Evolutionary conservation across 1,140 invertebrate genomes (phyloP), one percentile per base, ranked within the genome.

Genomic region (Sminthurides bifidus): DNA sequence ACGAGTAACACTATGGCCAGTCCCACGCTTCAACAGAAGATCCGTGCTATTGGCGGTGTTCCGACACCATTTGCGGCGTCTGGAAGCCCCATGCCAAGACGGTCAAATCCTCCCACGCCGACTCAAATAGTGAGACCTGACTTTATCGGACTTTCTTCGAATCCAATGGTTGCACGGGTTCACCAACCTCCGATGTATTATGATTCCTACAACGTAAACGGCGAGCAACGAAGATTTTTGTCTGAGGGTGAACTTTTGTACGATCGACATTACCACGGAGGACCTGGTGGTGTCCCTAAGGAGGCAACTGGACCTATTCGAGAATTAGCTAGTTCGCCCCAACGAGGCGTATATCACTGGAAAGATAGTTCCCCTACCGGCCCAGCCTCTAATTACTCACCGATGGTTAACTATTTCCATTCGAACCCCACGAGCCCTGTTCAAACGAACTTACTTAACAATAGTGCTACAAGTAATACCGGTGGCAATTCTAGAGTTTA

Each of bases 71-170:
- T 91, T 27, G 82, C 86, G 19, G 79, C 88, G 75, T 85, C 80
- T 82, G 6, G 8, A 21, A 54, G 83, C 87, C 65, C 75, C 83
- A 75, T 64, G 31, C 54, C 57, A 70, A 73, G 67, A 77, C 88
- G 85, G 77, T 89, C 86, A 49, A 89, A 89, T 73, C 87, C 86
- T 53, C 85, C 85, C 66, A 89, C 86, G 59, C 87, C 87, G 60
- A 90, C 86, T 59, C 84, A 87, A 75, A 80, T 83, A 44, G 77
- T 84, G 67, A 77, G 86, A 54, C 85, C 85, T 8, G 85, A 88
- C 70, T 89, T 88, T 72, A 87, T 88, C 66, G 81, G 84, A 54
- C 83, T 85, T 48, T 72, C 76, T 72, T 51, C n/a, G 66, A 66
- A 31, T 21, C 21, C 30, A 5, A 21, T 24, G 33, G 2, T 24